Evolutionary conservation across 1,140 invertebrate species (phyloP), one percentile per base, ranked within the genome.

Genomic region (Anoplophora glabripennis): DNA sequence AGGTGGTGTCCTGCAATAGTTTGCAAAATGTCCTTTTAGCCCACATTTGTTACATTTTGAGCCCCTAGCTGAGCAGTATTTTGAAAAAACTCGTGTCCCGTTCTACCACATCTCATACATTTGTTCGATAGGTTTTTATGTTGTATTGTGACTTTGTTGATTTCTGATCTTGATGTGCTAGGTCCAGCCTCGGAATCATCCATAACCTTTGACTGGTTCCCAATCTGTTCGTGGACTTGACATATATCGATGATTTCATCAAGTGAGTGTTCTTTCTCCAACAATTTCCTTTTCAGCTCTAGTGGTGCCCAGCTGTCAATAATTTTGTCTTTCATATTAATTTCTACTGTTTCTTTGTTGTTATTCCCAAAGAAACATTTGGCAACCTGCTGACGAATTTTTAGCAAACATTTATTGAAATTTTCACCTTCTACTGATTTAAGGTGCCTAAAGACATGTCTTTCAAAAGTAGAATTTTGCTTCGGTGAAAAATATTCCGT

Each of bases 311-410:
- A 72, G 9, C 59, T 46, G 51, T 70, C 65, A 3, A 73, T 59
- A 1, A 73, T 37, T 51, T 72, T 67, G 45, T 69, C 65, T 41
- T 65, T 67, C 2, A 67, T 60, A 38, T 52, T 67, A 42, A 67
- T 69, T 21, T 72, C 67, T 51, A 45, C 42, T 14, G 70, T 54
- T 62, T 72, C 67, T 34, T 64, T n/a, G n/a, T n/a, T n/a, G n/a
- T n/a, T n/a, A n/a, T n/a, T n/a, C n/a, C 21, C 21, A 5, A 28
- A 28, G 21, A 28, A 28, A 28, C 21, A 28, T 28, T 28, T 28
- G 2, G 21, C 3, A 3, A 5, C 21, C 2, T 28, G 21, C 21
- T 28, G 21, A 11, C 15, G 4, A 18, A 14, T 17, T 45, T 45
- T 45, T 17, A 45, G 15, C 44, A 14, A 18, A 45, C 4, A 45